Conservation (phyloP, 2,113 vertebrate species). For the Sylvietta virens region DNA sequence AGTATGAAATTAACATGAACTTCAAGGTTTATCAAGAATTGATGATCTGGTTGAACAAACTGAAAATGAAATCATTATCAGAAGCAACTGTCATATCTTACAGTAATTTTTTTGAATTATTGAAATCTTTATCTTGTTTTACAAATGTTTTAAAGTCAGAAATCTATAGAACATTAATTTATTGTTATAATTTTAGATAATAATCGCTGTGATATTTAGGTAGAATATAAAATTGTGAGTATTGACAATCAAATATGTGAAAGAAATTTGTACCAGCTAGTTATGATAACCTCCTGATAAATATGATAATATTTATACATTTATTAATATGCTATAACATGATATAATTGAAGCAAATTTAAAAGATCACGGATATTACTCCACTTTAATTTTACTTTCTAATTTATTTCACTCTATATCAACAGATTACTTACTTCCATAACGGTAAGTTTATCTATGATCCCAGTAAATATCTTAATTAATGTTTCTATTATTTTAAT, state of each 20-base stretch:
- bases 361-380: accelerated
- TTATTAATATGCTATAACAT: not conserved
- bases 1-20: not conserved
- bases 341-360: not conserved
- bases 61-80: not conserved
- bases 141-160: not conserved
- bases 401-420: not conserved
- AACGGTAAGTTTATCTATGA: not conserved
- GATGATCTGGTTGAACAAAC: not conserved
- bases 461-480: not conserved
- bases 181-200: not conserved
- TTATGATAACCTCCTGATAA: not conserved
- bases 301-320: not conserved
- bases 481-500: not conserved
- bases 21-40: not conserved
- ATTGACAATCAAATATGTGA: not conserved
- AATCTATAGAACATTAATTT: not conserved
- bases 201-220: not conserved
- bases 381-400: not conserved
- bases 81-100: not conserved
- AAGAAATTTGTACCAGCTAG: not conserved
- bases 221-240: not conserved
- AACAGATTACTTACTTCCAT: not conserved
- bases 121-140: not conserved
- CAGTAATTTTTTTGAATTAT: not conserved